Conservation (phyloP, 2,113 vertebrate species). For the Neolamprologus modestus region DNA sequence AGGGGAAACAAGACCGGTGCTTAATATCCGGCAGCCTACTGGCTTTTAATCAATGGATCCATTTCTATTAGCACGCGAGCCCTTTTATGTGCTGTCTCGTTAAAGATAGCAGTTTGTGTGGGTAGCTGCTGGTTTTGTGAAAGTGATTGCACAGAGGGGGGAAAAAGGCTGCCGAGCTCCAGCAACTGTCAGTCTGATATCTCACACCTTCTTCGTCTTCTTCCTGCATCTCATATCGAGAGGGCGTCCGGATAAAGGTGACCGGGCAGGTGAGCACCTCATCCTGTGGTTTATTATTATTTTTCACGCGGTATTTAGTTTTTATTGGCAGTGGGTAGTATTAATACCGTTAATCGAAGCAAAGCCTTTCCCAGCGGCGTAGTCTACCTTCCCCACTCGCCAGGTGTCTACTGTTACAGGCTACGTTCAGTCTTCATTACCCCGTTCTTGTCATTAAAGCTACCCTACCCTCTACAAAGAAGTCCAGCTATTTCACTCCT, state of each 20-base stretch:
- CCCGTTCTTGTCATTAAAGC: neutral
- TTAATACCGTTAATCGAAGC: neutral
- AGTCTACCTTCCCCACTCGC: neutral
- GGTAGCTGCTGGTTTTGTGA: neutral
- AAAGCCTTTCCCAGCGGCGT: neutral
- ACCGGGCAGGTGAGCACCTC: conserved; percentile 32
- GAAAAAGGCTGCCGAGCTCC: neutral
- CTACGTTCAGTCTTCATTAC: neutral
- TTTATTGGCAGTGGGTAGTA: neutral
- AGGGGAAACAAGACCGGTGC: neutral
- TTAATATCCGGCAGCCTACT: neutral
- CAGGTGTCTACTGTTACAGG: neutral
- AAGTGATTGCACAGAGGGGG: conserved; percentile 19
- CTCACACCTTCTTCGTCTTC: neutral
- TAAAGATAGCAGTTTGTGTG: conserved; percentile 26
- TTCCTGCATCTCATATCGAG: neutral
- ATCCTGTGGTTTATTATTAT: neutral
- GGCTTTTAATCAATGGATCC: conserved; percentile 1
- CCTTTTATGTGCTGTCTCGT: conserved; percentile 1
- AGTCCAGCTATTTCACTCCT: neutral
- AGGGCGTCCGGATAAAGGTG: neutral
- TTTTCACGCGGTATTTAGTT: neutral
- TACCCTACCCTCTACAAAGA: neutral
- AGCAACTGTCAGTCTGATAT: neutral
- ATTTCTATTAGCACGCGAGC: neutral